Base-by-base conservation (phyloP, 2,113 vertebrate species). In the Grantiella picta region DNA sequence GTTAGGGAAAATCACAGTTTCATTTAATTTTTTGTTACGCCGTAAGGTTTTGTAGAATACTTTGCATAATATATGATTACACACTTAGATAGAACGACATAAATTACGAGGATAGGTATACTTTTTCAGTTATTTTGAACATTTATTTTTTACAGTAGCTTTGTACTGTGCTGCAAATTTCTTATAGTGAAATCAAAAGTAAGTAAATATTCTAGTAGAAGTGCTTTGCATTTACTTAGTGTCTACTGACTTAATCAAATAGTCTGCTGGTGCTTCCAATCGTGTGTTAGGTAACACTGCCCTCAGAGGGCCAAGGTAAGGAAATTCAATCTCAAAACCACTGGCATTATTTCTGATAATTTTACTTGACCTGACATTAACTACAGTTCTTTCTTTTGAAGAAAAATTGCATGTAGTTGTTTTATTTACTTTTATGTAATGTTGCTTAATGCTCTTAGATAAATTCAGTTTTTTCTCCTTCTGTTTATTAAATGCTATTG, bases 301-400 rank as follows among this genome's bases (percentile, higher is more conserved):
- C 98, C 98, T 98, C 98, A 97, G 98, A 98, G 98, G 98, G 98
- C 98, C 98, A 96, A 96, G 98, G 97, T 97, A 94, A 97, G 98
- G 92, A 98, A 98, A 97, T 98, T 98, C 98, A 97, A 93, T 96
- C 91, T 94, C 78, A 91, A 77, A 94, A 75, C 86, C 54, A 88
- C 50, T 96, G 89, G 42, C 45, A 52, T 68, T 66, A 73, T 83
- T 95, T 84, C 61, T 87, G 65, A 29, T 83, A 16, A 54, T 86
- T 93, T 90, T 79, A 36, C 53, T 89, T 81, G 52, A 64, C 82
- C 33, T 38, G 8, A 66, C 29, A 40, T 57, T 76, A 80, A 86
- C 89, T 77, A 13, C n/a, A 56, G 15, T 77, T 94, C 50, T 76
- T 83, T 78, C 15, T 91, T 82, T 69, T 45, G 44, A 73, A 86